Evolutionary conservation across 1,140 invertebrate species (phyloP), one percentile per base, ranked within the genome.

Genomic region (Drosophila elegans): DNA sequence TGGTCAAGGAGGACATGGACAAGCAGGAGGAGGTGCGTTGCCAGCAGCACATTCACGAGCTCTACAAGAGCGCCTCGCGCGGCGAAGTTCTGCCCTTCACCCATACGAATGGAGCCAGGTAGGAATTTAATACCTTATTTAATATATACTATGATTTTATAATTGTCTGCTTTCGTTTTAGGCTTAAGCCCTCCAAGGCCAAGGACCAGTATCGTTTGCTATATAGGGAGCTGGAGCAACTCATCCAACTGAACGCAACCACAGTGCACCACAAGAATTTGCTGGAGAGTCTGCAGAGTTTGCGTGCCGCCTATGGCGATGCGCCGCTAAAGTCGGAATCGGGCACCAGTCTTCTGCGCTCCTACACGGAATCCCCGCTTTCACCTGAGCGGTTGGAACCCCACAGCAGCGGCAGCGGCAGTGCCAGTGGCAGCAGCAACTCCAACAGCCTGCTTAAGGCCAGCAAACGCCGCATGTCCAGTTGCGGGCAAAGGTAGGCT

Each of bases 181-280:
- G 61, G 62, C 45, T 72, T 44, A 5, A 95, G 95, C 38, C n/a
- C 2, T 57, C 61, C 82, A 94, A 94, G 16, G 93, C 94, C 34
- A 95, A 95, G 44, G 98, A 99, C 81, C 97, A 98, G 80, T 99
- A 98, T 93, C 94, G 96, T 57, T 94, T 97, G 46, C 94, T 99
- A 86, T 99, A 98, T 96, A 94, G 94, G 42, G 98, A 99, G 91
- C 91, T 99, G 32, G 98, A 99, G 92, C 95, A 95, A 10, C 94
- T 98, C 59, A 92, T 99, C 0, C 95, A 96, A 60, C 95, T 95
- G 6, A 96, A 98, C 86, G 94, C 67, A 6, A 81, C 68, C 13
- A 94, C 95, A 72, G 64, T 95, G 44, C 80, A 95, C 63, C 98
- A 99, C 90, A 94, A 94, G 51, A 95, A 95, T 78, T 94, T 99